Conservation (phyloP, 2,797 vertebrate species). For the Pseudochirops cupreus region DNA sequence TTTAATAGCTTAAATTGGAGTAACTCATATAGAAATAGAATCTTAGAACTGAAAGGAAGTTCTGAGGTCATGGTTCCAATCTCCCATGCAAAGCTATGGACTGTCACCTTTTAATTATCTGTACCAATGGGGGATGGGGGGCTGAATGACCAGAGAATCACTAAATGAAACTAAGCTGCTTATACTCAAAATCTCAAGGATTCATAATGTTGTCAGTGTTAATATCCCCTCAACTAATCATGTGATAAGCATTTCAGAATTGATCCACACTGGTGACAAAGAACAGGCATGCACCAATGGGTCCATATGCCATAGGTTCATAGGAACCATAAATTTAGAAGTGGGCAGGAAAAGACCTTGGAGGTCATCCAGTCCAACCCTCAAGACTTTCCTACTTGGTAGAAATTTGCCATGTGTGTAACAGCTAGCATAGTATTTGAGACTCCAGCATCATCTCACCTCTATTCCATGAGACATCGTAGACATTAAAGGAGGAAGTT, state of each 20-base stretch:
- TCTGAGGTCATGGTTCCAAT: neutral
- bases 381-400: neutral
- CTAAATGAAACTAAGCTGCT: neutral
- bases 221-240: neutral
- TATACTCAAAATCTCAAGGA: neutral
- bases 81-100: neutral
- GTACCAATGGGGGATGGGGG: neutral
- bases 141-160: neutral
- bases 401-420: neutral
- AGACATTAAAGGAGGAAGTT: neutral
- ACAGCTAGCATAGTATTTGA: neutral
- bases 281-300: neutral
- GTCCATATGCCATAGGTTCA: neutral
- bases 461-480: neutral
- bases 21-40: slow-evolving; percentile 23
- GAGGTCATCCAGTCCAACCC: neutral
- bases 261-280: neutral
- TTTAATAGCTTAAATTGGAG: neutral
- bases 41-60: neutral
- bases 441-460: neutral
- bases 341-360: neutral
- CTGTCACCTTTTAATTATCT: neutral
- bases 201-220: neutral
- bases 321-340: neutral
- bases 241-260: neutral